Evolutionary conservation across 2,113 vertebrate species (phyloP), one percentile per base, ranked within the genome.

Genomic region (Epinephelus moara): DNA sequence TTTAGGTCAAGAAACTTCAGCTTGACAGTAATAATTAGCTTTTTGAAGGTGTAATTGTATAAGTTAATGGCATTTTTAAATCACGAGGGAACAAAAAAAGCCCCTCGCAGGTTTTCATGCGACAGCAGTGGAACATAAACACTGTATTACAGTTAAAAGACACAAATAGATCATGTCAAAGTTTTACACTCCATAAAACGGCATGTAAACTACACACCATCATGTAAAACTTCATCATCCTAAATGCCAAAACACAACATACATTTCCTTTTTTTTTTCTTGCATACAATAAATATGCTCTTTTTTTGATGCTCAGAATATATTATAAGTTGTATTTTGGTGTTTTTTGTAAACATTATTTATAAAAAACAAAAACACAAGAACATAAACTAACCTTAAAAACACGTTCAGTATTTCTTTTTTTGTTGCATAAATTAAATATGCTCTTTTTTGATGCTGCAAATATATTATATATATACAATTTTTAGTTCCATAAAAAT

Each of bases 381-480:
- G 67, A 79, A 85, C 57, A 86, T 81, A 67, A 86, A 84, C 81
- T 81, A 76, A 83, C 57, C 40, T 75, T 81, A 81, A 82, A 89
- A 89, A 84, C 56, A 70, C 68, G 11, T 70, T 81, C 68, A 75
- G 42, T 74, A 62, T 73, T 62, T 75, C 18, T 88, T 91, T 93
- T 93, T 93, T 93, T 93, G 90, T 92, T 90, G 95, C 94, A 95
- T 93, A 94, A 95, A 93, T 95, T 94, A 94, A 95, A 94, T 94
- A 95, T 95, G 94, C 94, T 88, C 64, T 93, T 95, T 95, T 94
- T 91, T 80, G 81, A 93, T 94, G 93, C 92, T 94, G 89, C 80
- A 92, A 92, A 93, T 94, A 95, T 94, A 94, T 95, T 95, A 94
- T 72, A 94, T 72, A 94, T 86, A 92, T 91, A 92, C 88, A 90